Evolutionary conservation across 2,113 vertebrate genomes (phyloP).

Genomic region (Gnathonemus echidnorhynchus): DNA sequence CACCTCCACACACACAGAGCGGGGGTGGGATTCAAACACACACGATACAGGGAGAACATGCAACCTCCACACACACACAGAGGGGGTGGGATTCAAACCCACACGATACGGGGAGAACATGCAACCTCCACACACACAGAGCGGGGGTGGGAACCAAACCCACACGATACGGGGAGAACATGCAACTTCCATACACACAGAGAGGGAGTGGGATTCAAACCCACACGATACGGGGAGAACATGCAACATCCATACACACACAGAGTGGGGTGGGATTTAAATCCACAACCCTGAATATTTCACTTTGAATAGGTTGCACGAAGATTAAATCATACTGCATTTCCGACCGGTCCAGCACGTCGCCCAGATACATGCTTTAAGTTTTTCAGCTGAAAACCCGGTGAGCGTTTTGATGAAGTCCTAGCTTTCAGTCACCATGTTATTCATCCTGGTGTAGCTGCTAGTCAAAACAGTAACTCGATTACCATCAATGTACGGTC

Average conservation of each 20-base stretch:
- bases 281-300: not conserved
- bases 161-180: not conserved
- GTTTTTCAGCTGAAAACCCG: not conserved
- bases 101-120: too few species aligned
- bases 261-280: too few species aligned
- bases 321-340: not conserved
- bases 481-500: not conserved
- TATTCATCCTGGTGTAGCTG: not conserved
- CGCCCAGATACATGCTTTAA: not conserved
- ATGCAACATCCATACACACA: not conserved
- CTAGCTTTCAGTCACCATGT: not conserved
- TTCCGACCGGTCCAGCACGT: not conserved
- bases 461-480: not conserved
- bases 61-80: not conserved
- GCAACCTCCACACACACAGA: not conserved
- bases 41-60: not conserved
- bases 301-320: not conserved
- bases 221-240: too few species aligned
- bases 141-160: not conserved
- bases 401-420: not conserved
- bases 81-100: too few species aligned
- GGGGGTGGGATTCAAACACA: not conserved
- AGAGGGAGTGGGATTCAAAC: not conserved
- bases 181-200: not conserved
- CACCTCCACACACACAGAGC: not conserved